Conservation (phyloP, 2,113 vertebrate species). For the Podiceps cristatus region DNA sequence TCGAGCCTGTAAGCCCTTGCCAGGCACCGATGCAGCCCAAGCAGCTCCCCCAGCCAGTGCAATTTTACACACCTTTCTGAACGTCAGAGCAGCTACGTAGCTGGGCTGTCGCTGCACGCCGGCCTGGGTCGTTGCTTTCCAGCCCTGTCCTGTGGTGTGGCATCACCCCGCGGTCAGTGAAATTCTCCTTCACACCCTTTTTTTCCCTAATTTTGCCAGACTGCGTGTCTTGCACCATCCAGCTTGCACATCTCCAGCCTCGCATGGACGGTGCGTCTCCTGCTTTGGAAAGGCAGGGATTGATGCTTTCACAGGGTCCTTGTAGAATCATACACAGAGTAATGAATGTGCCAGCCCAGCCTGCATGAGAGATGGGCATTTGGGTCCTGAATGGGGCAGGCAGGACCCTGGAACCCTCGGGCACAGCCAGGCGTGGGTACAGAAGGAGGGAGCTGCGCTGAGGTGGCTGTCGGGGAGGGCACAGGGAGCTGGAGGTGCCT, state of each 20-base stretch:
- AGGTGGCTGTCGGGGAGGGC: neutral
- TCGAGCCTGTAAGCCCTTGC: too few relatives aligned
- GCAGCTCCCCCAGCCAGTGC: neutral
- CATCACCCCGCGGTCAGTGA: neutral
- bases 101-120: neutral
- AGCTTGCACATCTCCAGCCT: too few relatives aligned
- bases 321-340: too few relatives aligned
- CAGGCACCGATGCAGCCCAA: neutral
- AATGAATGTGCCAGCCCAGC: neutral
- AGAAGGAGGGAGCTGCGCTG: neutral
- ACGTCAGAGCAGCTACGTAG: neutral
- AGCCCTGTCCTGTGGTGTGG: neutral
- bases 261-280: fast-evolving
- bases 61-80: neutral
- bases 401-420: neutral
- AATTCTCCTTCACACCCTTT: neutral
- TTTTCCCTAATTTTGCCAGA: neutral
- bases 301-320: neutral
- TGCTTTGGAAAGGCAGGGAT: neutral
- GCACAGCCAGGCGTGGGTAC: neutral
- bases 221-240: neutral
- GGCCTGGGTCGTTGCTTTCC: neutral
- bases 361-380: neutral
- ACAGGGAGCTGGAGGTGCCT: neutral
- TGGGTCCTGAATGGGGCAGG: neutral